Evolutionary conservation across 2,888 invertebrate species (phyloP).

Genomic region (Hypena proboscidalis): DNA sequence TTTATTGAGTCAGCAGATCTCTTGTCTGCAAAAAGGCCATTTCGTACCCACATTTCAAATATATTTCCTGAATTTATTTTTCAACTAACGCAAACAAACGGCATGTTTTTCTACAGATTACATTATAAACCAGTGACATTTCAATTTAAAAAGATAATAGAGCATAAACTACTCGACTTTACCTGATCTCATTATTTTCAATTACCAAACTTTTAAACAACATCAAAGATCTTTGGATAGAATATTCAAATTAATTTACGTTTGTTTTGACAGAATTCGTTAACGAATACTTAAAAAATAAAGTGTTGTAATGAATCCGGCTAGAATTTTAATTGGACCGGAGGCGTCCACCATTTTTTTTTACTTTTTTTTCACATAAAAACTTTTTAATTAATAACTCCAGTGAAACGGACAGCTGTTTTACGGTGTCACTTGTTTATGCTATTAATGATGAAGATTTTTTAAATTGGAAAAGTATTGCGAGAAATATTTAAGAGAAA

Average conservation of each 20-base stretch:
- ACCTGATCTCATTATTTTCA: constrained; percentile 7
- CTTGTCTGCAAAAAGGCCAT: no score
- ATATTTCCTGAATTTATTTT: no score
- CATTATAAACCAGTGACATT: neutral
- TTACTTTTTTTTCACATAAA: constrained; percentile 55
- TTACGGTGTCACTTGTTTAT: constrained; percentile 57
- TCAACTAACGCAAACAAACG: no score
- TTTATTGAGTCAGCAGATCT: no score
- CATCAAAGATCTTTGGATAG: constrained; percentile 35
- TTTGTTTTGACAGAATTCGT: constrained; percentile 50
- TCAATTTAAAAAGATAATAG: neutral
- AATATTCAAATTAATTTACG: constrained; percentile 48
- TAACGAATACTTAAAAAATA: constrained; percentile 70
- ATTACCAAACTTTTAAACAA: constrained; percentile 13
- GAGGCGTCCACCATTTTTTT: constrained; percentile 57
- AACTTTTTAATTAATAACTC: constrained; percentile 80
- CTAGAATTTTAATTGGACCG: constrained; percentile 78
- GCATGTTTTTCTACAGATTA: no score
- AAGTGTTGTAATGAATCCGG: constrained; percentile 72
- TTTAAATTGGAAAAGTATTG: constrained; percentile 38
- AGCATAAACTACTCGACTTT: constrained; percentile 4
- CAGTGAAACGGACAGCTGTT: constrained; percentile 62
- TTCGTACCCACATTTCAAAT: no score
- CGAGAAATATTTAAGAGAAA: constrained; percentile 3
- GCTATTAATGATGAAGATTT: constrained; percentile 59